Evolutionary conservation across 2,888 invertebrate genomes (phyloP), one percentile per base, ranked within the genome.

Genomic region (Conchocele bisecta): DNA sequence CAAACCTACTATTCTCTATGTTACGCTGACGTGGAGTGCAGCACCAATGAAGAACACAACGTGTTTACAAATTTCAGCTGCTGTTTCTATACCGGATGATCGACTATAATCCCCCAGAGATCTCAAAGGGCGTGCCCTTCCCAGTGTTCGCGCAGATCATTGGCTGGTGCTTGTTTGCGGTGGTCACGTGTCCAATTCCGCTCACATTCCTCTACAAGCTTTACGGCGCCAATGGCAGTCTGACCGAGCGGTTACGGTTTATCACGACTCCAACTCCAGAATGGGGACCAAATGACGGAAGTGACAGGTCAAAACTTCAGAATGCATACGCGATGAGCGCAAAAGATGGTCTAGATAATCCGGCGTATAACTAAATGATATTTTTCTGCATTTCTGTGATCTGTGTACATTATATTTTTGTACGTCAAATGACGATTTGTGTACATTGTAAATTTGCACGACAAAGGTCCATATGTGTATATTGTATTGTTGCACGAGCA

Each of bases 41-140:
- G n/a, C n/a, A n/a, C n/a, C n/a, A n/a, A n/a, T n/a, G n/a, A n/a
- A n/a, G n/a, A n/a, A n/a, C n/a, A n/a, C n/a, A n/a, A n/a, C n/a
- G n/a, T n/a, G n/a, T n/a, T n/a, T n/a, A n/a, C n/a, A 39, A n/a
- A n/a, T 65, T 60, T 33, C 82, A 87, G 87, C 59, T 75, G 0
- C 60, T 88, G 56, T 86, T 88, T 50, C 41, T 81, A 15, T 88
- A 87, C 70, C 63, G 84, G n/a, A 83, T 88, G 83, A 60, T 80
- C 15, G 57, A 74, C 22, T 86, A 83, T 64, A 66, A 51, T 6
- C 77, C 84, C 0, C 86, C 84, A 3, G 54, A 48, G 9, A 84
- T 86, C 29, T 72, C 64, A 6, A 66, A 78, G 6, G 75, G 51
- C 9, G 72, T 70, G 0, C 68, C 71, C 0, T 87, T 73, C 71